Evolutionary conservation across 2,797 vertebrate genomes (phyloP), one percentile per base, ranked within the genome.

Genomic region (Dicrostonyx torquatus): DNA sequence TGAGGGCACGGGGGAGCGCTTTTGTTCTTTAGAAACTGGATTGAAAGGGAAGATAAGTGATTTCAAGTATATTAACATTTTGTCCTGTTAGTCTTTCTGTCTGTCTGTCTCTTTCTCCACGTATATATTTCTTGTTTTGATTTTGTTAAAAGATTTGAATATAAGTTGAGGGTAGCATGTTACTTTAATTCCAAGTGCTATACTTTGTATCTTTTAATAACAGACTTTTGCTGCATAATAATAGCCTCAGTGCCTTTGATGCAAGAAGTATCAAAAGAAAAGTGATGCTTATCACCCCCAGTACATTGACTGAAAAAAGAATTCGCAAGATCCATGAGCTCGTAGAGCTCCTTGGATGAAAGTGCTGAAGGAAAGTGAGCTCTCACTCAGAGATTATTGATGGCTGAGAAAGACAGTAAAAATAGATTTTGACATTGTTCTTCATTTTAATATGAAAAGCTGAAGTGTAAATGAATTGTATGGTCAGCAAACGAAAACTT

Each of bases 201-300:
- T 1, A 14, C 0, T 26, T 45, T 86, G 1, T 89, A 53, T 82
- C 22, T 62, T 43, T 58, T 83, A 91, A 93, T 55, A 55, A 78
- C 29, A 86, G 24, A 48, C 29, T 73, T 87, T 24, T 53, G 50
- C 48, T 73, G 6, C 18, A n/a, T 89, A 91, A 73, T 70, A n/a
- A 78, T 50, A 79, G 62, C 75, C 77, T 93, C 64, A 68, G 7
- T 76, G 83, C n/a, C 45, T 94, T 89, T 86, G 79, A 91, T 40
- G 64, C 37, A 66, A 79, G 78, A 91, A 86, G 11, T 22, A 60
- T 31, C 31, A 90, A 55, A 95, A 87, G 29, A 77, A 82, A 58
- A 66, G 75, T 48, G 64, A 55, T 34, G 24, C 14, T 73, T 73
- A 80, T 76, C 29, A 86, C 22, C 40, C 87, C 26, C 68, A 29